Conservation (phyloP, 1,140 invertebrate species). For the Drosophila eugracilis region DNA sequence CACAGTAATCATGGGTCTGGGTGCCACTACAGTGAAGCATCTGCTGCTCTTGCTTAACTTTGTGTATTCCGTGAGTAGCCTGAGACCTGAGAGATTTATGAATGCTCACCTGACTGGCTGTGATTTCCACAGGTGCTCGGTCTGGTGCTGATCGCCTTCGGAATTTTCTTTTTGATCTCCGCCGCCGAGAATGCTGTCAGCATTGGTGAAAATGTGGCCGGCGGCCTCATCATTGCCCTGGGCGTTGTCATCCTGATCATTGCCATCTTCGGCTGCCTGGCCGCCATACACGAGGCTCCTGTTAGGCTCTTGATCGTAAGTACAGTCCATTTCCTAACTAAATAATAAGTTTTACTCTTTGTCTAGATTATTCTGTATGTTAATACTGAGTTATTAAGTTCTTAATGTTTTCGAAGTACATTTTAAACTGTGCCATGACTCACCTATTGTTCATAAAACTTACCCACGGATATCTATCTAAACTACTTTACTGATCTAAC, state of each 20-base stretch:
- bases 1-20: conserved; percentile 66
- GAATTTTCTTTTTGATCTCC: conserved; percentile 72
- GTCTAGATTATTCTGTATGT: no score
- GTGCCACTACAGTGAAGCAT: conserved; percentile 75
- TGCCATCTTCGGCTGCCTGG: conserved; percentile 75
- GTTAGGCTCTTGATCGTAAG: conserved; percentile 67
- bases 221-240: conserved; percentile 71
- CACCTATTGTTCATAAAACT: no score
- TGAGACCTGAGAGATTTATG: neutral
- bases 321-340: neutral
- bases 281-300: conserved; percentile 68
- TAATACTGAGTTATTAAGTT: no score
- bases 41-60: conserved; percentile 78
- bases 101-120: conserved; percentile 2
- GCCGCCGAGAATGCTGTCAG: conserved; percentile 71
- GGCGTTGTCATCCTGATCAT: conserved; percentile 71
- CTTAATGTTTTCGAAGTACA: no score
- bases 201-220: conserved; percentile 77
- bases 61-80: conserved; percentile 71
- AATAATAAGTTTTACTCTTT: neutral
- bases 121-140: conserved; percentile 64
- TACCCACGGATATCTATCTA: no score
- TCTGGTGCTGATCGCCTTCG: conserved; percentile 69
- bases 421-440: no score
- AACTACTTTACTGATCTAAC: neutral